These are phyloP conservation scores for Protula sp. DNA, from an alignment of 2,888 invertebrate species.

Conservation along the genomic window DNA sequence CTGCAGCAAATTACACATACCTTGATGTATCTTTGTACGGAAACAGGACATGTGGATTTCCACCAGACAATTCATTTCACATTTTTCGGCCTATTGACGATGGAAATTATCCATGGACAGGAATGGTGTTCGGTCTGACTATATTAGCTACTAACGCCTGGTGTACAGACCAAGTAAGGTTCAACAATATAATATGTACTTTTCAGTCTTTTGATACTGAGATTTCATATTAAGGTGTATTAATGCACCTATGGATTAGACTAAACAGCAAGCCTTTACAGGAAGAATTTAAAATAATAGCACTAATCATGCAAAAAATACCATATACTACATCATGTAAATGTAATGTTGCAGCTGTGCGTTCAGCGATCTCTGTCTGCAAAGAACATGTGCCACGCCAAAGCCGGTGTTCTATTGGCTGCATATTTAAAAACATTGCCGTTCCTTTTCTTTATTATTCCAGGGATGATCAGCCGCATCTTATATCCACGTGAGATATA, in stretches of 20 bases:
- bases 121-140: slow-evolving; percentile 23
- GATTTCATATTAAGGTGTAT: too few species aligned
- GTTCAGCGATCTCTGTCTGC: slow-evolving; percentile 28
- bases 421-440: slow-evolving; percentile 26
- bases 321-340: too few species aligned
- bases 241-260: too few species aligned
- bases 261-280: too few species aligned
- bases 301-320: too few species aligned
- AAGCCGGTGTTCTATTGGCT: slow-evolving; percentile 23
- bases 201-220: too few species aligned
- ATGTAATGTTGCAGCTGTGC: slow-evolving; percentile 16
- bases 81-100: slow-evolving; percentile 17
- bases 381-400: slow-evolving; percentile 25
- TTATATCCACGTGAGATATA: slow-evolving; percentile 20
- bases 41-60: slow-evolving; percentile 20
- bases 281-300: too few species aligned
- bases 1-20: slow-evolving; percentile 47
- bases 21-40: slow-evolving; percentile 7
- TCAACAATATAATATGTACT: too few species aligned
- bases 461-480: slow-evolving; percentile 27
- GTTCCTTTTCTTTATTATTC: slow-evolving; percentile 26
- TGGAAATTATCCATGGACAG: slow-evolving; percentile 22
- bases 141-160: slow-evolving; percentile 24
- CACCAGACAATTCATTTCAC: slow-evolving; percentile 20
- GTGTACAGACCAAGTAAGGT: slow-evolving; percentile 32